Evolutionary conservation across 2,888 invertebrate species (phyloP), one percentile per base, ranked within the genome.

Genomic region (Agrotis puta): DNA sequence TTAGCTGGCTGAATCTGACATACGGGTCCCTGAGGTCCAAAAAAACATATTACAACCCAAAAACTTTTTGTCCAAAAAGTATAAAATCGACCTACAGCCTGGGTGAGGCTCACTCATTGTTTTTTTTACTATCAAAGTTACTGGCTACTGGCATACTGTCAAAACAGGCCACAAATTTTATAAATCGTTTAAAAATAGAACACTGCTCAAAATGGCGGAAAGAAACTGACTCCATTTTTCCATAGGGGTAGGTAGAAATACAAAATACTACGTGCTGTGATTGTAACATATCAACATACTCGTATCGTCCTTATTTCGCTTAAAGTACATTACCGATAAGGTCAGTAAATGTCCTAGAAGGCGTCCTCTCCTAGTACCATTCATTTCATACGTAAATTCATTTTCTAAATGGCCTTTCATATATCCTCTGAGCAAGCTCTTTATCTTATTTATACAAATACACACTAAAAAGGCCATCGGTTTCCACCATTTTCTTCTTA

Each of bases 101-200:
- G 50, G 22, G 18, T 13, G n/a, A 54, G 22, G n/a, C 27, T 33
- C 45, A 7, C 14, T 33, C 39, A 58, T 51, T 57, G 51, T 27
- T 14, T 43, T 73, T 48, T 73, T 67, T 67, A n/a, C 48, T 48
- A 45, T 39, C 22, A 48, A 59, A 54, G 68, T 48, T 74, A 73
- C 67, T 59, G 67, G 53, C 48, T 51, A n/a, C n/a, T n/a, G n/a
- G 20, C 16, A 51, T 65, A 48, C 24, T 56, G 67, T 67, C 53
- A 74, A 67, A 74, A 61, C 56, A 50, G 22, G 45, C 47, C 39
- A 57, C n/a, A 39, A 20, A 57, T 75, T 75, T 62, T 39, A 47
- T 27, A 75, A 68, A 39, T 13, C 27, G n/a, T 68, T 74, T 53
- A 61, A 70, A 75, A 64, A 64, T 39, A 64, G 57, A 75, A 76